Evolutionary conservation across 2,113 vertebrate species (phyloP), one percentile per base, ranked within the genome.

Genomic region (Nibea albiflora): DNA sequence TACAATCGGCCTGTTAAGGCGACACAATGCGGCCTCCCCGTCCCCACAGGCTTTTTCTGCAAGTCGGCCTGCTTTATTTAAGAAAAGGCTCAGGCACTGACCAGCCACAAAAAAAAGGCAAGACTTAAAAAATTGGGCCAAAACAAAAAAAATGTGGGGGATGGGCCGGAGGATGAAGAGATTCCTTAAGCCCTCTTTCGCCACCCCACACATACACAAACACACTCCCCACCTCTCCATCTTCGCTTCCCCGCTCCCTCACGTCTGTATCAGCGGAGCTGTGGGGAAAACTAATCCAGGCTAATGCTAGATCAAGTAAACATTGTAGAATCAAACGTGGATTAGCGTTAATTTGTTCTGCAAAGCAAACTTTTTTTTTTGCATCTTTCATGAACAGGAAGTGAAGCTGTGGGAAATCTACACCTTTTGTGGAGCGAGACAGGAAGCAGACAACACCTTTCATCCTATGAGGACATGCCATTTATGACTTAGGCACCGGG

Each of bases 21-120:
- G 89, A 90, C 85, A 93, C 85, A 91, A 87, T 90, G 91, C 85
- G 54, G 85, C 92, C 92, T 78, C 86, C 84, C 88, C 87, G 66
- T 91, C 91, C 92, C 93, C 94, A 88, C 81, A 86, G 86, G 85
- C 90, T 88, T 84, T 31, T 90, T 76, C 74, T 78, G 85, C 81
- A 46, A 89, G 87, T 78, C 81, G 76, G 73, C 85, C 93, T 67
- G 88, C 85, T 93, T 93, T 92, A 91, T 92, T 91, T 82, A 90
- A 94, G 89, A 94, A 94, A 87, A 93, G 85, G 81, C 86, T 80
- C 10, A 80, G 74, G 74, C 61, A 71, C 84, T 92, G 92, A 94
- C 93, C 92, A 69, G 85, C 76, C 91, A 93, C 90, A 93, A 94
- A 94, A 94, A 95, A 94, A 94, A 95, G 92, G 90, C 93, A 93